Base-by-base conservation (phyloP, 2,113 vertebrate species). In the Paracanthobrama guichenoti region DNA sequence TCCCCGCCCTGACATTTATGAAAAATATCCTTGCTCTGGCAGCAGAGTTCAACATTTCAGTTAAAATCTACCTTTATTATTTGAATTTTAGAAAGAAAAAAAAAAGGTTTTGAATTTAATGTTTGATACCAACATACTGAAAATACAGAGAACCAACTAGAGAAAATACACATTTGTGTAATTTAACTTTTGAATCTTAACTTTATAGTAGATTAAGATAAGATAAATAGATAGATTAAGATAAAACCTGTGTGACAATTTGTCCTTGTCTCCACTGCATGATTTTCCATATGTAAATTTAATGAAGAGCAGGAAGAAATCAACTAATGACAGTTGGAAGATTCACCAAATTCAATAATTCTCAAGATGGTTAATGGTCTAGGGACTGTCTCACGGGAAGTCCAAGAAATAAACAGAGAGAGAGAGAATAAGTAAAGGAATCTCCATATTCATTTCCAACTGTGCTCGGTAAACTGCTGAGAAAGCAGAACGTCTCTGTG, bases 391-490 rank as follows among this genome's bases (percentile, higher is more conserved):
- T 66, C 16, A 42, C 11, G 35, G 4, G 35, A 20, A 35, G 48
- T 24, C 66, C 11, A 67, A 72, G 67, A 84, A 84, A 67, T 22
- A 62, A 79, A 83, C 28, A 74, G 42, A 64, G 64, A 55, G 24
- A n/a, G n/a, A 66, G 22, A 64, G 81, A 78, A 35, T 46, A n/a
- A 57, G 79, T 20, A 55, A 12, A 42, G 42, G 67, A 66, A 88
- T 88, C 86, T 82, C 66, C 64, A 64, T 82, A 62, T 85, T 84
- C 13, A 84, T 84, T 88, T 83, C 18, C 81, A 69, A 71, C 4
- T 12, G 42, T 85, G 84, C 89, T 66, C 46, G 13, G 35, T 50
- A 66, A 88, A 91, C 82, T n/a, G 88, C 81, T 89, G 90, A 89
- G 31, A 60, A 48, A 84, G 79, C 85, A 87, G 46, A 87, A 87